Conservation (phyloP, 2,797 vertebrate genomes). For the Falco concolor region DNA sequence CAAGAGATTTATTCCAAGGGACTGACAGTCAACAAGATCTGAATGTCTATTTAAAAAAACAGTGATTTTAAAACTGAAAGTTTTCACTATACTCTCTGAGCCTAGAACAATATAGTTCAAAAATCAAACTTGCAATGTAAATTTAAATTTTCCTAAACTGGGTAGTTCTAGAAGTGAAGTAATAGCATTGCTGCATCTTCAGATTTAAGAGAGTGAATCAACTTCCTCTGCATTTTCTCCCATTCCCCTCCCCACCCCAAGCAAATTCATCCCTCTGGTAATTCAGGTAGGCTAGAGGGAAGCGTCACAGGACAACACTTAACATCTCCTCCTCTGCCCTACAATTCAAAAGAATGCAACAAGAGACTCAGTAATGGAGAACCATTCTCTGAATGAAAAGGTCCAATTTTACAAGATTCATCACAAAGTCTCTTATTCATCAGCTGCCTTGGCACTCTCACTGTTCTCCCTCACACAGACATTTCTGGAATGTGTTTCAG, state of each 20-base stretch:
- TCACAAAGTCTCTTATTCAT: conserved; percentile 41
- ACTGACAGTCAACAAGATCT: background rate
- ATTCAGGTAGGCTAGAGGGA: background rate
- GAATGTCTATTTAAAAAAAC: background rate
- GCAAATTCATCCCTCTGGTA: background rate
- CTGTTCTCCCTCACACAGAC: background rate
- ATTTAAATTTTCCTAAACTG: background rate
- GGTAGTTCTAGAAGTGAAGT: background rate
- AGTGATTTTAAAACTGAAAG: background rate
- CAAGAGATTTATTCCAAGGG: background rate
- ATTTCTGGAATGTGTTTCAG: conserved; percentile 40
- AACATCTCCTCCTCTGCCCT: background rate
- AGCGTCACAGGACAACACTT: background rate
- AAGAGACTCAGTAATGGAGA: conserved; percentile 22
- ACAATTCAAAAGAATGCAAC: conserved; percentile 12
- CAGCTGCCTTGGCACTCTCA: background rate
- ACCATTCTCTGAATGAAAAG: conserved; percentile 14
- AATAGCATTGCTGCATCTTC: background rate
- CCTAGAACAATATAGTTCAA: background rate
- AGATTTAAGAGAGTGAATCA: background rate
- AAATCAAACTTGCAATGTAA: background rate
- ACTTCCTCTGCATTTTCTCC: background rate
- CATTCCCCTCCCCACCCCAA: background rate
- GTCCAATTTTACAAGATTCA: conserved; percentile 36
- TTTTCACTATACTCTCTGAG: background rate